Conservation (phyloP, 2,113 vertebrate genomes). For the Anarrhichthys ocellatus region DNA sequence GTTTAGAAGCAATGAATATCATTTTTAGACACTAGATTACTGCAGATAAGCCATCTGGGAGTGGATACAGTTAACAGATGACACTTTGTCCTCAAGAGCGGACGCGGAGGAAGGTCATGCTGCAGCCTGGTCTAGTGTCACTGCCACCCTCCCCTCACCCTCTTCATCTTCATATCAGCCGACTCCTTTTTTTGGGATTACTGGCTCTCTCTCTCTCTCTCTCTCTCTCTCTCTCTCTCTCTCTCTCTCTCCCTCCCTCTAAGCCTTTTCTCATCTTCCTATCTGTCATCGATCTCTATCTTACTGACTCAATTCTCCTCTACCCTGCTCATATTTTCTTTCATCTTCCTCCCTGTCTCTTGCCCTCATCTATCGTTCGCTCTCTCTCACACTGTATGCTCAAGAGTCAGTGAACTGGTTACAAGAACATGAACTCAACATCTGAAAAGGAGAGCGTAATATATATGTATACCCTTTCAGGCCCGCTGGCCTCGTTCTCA, state of each 20-base stretch:
- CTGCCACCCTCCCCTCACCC: slow-evolving; percentile 49
- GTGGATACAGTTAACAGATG: slow-evolving; percentile 67
- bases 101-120: slow-evolving; percentile 65
- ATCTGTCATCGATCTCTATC: slow-evolving; percentile 80
- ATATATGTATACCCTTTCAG: slow-evolving; percentile 39
- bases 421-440: slow-evolving; percentile 71
- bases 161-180: slow-evolving; percentile 65
- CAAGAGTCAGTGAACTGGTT: slow-evolving; percentile 73
- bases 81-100: slow-evolving; percentile 77
- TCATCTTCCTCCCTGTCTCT: slow-evolving; percentile 71
- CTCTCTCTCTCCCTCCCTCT: slow-evolving; percentile 27
- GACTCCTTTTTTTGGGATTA: slow-evolving; percentile 61
- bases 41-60: slow-evolving; percentile 78
- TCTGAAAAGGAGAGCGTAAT: slow-evolving; percentile 60
- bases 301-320: slow-evolving; percentile 75
- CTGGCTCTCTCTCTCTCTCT: slow-evolving; percentile 11
- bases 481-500: slow-evolving; percentile 60
- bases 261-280: slow-evolving; percentile 76
- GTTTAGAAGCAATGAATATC: slow-evolving; percentile 94
- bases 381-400: slow-evolving; percentile 65
- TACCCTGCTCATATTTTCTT: slow-evolving; percentile 76
- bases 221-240: background rate
- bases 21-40: slow-evolving; percentile 84
- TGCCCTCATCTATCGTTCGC: slow-evolving; percentile 61
- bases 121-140: slow-evolving; percentile 45